Base-by-base conservation (phyloP, 2,888 invertebrate species). In the Perizoma flavofasciatum region DNA sequence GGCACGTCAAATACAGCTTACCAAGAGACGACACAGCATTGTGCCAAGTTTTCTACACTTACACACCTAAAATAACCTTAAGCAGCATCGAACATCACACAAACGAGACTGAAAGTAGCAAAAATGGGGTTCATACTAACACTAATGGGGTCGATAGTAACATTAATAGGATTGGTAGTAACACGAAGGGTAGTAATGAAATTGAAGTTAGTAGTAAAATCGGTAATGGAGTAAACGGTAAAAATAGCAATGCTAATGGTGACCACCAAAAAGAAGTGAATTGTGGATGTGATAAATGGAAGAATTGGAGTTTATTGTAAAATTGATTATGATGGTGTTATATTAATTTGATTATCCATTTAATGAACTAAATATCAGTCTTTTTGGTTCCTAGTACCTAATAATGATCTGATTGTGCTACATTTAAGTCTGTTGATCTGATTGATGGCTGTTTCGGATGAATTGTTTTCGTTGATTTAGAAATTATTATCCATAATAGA, bases 21-120 rank as follows among this genome's bases (percentile, higher is more conserved):
- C 95, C 96, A 0, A 88, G 96, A 32, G 95, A 96, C 73, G 96
- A 96, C 72, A 87, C 93, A 0, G 93, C 94, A 5, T 96, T 96
- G 79, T 95, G 95, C 69, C 88, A 93, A 40, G 89, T 95, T 0
- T 95, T 97, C 82, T 95, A 94, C 80, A 93, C 91, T 9, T 95
- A 94, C 74, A 72, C 66, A 2, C 83, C 83, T 0, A 69, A 65
- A 4, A 69, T 71, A 0, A 45, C 61, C 4, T 8, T 59, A 4
- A 69, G 72, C 9, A 72, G 69, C 5, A 71, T n/a, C 8, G 48
- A 5, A 32, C 34, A 41, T 33, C 22, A 22, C 1, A 37, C 37
- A 37, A 22, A 22, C 22, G 37, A 37, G 37, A 37, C 37, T 37
- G 37, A 37, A 37, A 6, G 22, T 22, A 22, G 5, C 37, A 37